phyloP scores from a whole-genome alignment of 2,113 vertebrate genomes.

The Pan paniscus region DNA sequence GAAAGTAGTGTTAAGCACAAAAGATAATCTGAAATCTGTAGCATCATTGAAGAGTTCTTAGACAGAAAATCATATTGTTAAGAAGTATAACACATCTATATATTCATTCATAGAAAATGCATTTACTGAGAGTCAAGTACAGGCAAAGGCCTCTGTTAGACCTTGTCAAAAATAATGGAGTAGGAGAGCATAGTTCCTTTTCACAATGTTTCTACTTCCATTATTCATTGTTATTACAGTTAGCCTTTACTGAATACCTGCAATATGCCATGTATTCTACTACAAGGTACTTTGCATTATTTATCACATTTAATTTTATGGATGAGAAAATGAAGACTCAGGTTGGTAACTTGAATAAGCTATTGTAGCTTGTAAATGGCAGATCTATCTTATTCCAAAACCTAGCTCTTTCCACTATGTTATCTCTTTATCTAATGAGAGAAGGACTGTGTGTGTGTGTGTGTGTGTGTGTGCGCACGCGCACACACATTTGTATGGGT shows the following conservation, averaged over 20 bases:
- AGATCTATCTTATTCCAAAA: not conserved
- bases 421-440: not conserved
- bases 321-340: conserved; percentile 43
- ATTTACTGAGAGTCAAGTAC: not conserved
- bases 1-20: not conserved
- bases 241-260: not conserved
- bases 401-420: not conserved
- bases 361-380: not conserved
- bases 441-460: not conserved
- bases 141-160: not conserved
- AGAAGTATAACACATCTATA: not conserved
- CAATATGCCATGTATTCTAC: not conserved
- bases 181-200: not conserved
- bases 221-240: not conserved
- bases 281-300: conserved; percentile 44
- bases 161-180: not conserved
- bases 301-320: conserved; percentile 66
- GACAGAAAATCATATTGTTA: not conserved
- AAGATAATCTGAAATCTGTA: not conserved
- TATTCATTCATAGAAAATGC: not conserved
- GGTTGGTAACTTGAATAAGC: conserved; percentile 43
- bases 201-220: not conserved
- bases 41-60: not conserved
- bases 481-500: not conserved
- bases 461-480: not conserved